A percentile compares a stretch with the other conserved stretches of the same genome.
phyloP scores from a whole-genome alignment of 2,113 vertebrate species.

The Pica pica region DNA sequence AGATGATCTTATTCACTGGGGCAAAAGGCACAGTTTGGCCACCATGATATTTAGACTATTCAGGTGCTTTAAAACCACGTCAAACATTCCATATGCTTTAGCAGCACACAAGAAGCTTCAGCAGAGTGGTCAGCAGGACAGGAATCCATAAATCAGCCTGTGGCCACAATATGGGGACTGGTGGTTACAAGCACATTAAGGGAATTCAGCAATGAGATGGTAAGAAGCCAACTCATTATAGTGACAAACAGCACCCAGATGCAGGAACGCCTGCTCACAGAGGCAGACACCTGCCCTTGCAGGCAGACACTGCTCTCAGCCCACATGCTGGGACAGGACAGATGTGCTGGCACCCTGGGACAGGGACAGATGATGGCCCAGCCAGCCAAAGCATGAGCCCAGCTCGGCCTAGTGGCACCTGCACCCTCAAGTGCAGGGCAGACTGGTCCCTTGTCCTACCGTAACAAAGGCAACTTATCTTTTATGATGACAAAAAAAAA shows the following conservation, averaged over 20 bases:
- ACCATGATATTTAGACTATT: accelerated
- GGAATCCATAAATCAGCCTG: not conserved
- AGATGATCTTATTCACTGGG: not conserved
- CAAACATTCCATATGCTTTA: not conserved
- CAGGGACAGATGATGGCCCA: not conserved
- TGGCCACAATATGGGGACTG: not conserved
- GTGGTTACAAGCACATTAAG: not conserved
- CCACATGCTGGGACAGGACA: not conserved
- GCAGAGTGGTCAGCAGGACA: not conserved
- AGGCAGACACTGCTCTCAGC: not conserved
- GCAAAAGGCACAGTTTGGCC: not conserved
- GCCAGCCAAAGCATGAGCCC: not conserved
- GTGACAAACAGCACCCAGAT: slow-evolving; percentile 30
- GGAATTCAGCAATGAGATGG: not conserved
- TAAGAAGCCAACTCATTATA: slow-evolving; percentile 43
- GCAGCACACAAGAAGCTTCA: not conserved
- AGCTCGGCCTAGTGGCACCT: not conserved
- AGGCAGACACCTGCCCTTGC: slow-evolving; percentile 18
- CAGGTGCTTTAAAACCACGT: not conserved
- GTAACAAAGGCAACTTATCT: not conserved
- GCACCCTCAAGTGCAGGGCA: not conserved
- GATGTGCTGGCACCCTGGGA: not conserved
- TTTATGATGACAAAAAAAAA: not conserved
- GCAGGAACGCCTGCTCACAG: not conserved
- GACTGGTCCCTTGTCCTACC: accelerated